A percentile compares a stretch with the other conserved stretches of the same genome.
These are phyloP conservation scores for Hucho hucho DNA, from an alignment of 2,113 vertebrate species.

Conservation along the genomic window DNA sequence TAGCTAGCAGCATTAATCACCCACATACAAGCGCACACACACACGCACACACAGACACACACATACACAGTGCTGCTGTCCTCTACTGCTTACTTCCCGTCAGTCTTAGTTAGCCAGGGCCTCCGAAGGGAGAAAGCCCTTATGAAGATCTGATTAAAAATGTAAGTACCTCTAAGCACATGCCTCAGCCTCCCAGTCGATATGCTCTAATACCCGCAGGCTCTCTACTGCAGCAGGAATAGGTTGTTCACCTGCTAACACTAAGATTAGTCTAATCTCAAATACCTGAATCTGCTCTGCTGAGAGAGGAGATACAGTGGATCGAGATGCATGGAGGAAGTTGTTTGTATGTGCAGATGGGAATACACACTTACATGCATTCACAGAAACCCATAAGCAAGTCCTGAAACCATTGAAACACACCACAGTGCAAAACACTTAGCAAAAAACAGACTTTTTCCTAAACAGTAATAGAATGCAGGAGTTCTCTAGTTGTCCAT, in stretches of 20 bases:
- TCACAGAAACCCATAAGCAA: constrained; percentile 58
- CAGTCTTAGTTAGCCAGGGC: constrained; percentile 63
- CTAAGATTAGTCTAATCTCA: constrained; percentile 22
- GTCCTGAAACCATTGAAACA: background rate
- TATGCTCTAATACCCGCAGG: constrained; percentile 29
- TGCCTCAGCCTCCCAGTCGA: constrained; percentile 41
- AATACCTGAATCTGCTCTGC: background rate
- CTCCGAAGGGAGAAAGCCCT: constrained; percentile 59
- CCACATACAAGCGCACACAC: too few relatives aligned
- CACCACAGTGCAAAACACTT: background rate
- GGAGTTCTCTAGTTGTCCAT: background rate
- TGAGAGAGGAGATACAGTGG: background rate
- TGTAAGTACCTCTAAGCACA: constrained; percentile 66
- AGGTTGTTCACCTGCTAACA: constrained; percentile 35
- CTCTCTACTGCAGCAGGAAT: constrained; percentile 40
- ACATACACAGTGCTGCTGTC: constrained; percentile 64
- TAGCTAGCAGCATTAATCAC: constrained; percentile 36
- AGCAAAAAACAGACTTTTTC: too few relatives aligned
- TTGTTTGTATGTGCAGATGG: background rate
- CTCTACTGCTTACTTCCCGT: constrained; percentile 66
- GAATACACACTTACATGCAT: background rate
- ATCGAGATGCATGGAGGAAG: background rate
- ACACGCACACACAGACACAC: background rate
- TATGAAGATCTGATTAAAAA: constrained; percentile 71
- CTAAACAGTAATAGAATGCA: too few relatives aligned